phyloP scores from a whole-genome alignment of 1,140 invertebrate species.

The Euura lappo region DNA sequence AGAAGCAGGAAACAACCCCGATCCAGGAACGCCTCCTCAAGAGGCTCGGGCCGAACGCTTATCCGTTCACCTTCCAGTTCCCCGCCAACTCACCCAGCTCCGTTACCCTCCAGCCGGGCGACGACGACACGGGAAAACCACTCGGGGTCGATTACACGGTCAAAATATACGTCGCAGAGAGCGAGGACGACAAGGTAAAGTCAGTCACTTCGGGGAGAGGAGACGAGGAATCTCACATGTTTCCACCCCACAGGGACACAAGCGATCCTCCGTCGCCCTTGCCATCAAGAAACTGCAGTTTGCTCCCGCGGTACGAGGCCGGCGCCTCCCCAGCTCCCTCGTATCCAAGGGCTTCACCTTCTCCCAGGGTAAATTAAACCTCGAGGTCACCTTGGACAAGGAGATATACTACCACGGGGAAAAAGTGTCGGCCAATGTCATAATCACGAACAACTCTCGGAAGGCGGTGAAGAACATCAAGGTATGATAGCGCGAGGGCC shows the following conservation, averaged over 20 bases:
- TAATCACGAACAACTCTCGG: slow-evolving; percentile 85
- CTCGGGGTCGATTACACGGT: slow-evolving; percentile 91
- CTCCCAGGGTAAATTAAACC: slow-evolving; percentile 85
- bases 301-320: slow-evolving; percentile 70
- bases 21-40: slow-evolving; percentile 83
- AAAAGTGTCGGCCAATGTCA: slow-evolving; percentile 81
- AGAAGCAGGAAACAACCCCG: slow-evolving; percentile 75
- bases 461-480: slow-evolving; percentile 89
- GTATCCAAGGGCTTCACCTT: slow-evolving; percentile 92
- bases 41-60: slow-evolving; percentile 82
- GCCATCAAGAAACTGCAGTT: slow-evolving; percentile 90
- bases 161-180: slow-evolving; percentile 82
- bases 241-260: slow-evolving; percentile 66
- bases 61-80: slow-evolving; percentile 85
- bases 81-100: slow-evolving; percentile 84
- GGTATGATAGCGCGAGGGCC: slow-evolving; percentile 47
- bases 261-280: slow-evolving; percentile 82
- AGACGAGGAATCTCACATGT: slow-evolving; percentile 8
- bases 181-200: slow-evolving; percentile 74
- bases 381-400: slow-evolving; percentile 86
- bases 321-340: slow-evolving; percentile 82
- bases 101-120: slow-evolving; percentile 83
- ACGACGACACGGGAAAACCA: slow-evolving; percentile 87
- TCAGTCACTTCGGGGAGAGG: too few relatives aligned
- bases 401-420: slow-evolving; percentile 92